Conservation (phyloP, 1,140 invertebrate species). For the Nymphalis io region DNA sequence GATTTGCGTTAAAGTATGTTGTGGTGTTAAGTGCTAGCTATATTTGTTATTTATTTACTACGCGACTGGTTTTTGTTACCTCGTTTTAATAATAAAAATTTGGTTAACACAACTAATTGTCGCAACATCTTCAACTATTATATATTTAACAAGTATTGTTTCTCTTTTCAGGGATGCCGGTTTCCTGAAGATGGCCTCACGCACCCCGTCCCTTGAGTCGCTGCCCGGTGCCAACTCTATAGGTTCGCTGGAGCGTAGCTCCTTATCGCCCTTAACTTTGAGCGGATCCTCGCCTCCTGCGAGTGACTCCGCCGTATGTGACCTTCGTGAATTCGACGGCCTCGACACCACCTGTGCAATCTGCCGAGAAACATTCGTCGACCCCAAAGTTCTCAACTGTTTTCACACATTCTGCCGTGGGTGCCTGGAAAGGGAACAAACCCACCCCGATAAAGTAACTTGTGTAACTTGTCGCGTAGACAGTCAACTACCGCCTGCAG, state of each 20-base stretch:
- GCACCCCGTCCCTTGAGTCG: conserved; percentile 94
- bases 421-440: conserved; percentile 88
- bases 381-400: conserved; percentile 89
- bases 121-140: neutral
- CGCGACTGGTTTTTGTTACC: neutral
- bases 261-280: conserved; percentile 88
- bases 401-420: conserved; percentile 91
- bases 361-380: conserved; percentile 89
- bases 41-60: neutral
- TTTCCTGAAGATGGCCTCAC: conserved; percentile 82
- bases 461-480: conserved; percentile 91
- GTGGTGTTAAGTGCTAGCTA: neutral
- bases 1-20: conserved; percentile 3
- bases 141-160: conserved; percentile 3
- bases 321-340: conserved; percentile 81
- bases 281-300: conserved; percentile 91
- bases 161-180: conserved; percentile 81
- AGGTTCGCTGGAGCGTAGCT: conserved; percentile 88
- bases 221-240: conserved; percentile 93
- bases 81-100: no score
- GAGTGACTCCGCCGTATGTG: conserved; percentile 89
- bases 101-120: neutral
- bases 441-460: conserved; percentile 88
- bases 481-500: conserved; percentile 81
- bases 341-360: conserved; percentile 87